Evolutionary conservation across 2,888 invertebrate genomes (phyloP).

Genomic region (Aporophyla lueneburgensis): DNA sequence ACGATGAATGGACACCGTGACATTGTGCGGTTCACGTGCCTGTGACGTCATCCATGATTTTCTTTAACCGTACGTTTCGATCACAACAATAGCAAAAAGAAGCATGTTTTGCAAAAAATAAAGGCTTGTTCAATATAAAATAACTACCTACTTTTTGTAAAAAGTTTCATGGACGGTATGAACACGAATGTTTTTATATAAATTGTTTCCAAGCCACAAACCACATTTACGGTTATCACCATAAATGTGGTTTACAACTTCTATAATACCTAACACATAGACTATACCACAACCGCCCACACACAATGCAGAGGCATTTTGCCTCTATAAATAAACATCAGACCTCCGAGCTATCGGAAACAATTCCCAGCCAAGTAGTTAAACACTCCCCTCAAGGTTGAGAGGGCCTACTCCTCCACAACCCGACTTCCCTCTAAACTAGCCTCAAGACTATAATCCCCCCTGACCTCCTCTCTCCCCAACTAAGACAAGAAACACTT

Average conservation of each 20-base stretch:
- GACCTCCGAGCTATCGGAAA: constrained; percentile 54
- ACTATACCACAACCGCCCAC: background rate
- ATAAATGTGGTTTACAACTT: background rate
- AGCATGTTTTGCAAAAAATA: constrained; percentile 21
- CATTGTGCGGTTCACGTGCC: constrained; percentile 74
- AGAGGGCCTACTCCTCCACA: constrained; percentile 35
- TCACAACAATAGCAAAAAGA: constrained; percentile 35
- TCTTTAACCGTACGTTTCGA: constrained; percentile 53
- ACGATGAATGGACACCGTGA: constrained; percentile 79
- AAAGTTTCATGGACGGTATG: background rate
- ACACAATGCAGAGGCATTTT: constrained; percentile 46
- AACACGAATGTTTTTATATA: background rate
- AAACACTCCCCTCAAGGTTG: constrained; percentile 55
- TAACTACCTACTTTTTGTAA: background rate
- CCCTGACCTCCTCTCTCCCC: background rate
- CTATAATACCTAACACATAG: background rate
- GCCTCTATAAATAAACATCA: constrained; percentile 42
- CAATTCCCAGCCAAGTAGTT: constrained; percentile 48
- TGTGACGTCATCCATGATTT: constrained; percentile 65
- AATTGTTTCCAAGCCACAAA: background rate
- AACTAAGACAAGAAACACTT: constrained; percentile 35
- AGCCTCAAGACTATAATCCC: constrained; percentile 12
- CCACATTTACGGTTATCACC: background rate
- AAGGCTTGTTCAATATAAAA: background rate
- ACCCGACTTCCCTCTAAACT: constrained; percentile 15